phyloP scores from a whole-genome alignment of 2,797 vertebrate species.

The Tiaroga cobitis region DNA sequence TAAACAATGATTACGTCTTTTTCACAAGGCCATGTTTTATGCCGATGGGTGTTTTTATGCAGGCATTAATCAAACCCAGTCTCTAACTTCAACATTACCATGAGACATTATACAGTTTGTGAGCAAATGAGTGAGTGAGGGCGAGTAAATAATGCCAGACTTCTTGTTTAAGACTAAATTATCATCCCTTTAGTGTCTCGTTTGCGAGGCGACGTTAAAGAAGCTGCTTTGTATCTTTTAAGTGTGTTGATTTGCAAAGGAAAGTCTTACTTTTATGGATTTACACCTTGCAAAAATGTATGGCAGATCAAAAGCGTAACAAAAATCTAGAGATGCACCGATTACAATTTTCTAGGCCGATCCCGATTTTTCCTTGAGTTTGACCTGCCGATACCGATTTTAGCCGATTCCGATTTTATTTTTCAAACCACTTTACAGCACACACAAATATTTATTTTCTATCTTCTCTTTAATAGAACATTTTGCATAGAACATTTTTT shows the following conservation, averaged over 20 bases:
- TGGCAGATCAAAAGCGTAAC: not conserved
- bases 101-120: not conserved
- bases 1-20: not conserved
- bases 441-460: too few species aligned
- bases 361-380: too few species aligned
- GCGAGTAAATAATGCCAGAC: not conserved
- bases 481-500: too few species aligned
- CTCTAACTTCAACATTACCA: not conserved
- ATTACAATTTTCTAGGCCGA: too few species aligned
- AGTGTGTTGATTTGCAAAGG: not conserved
- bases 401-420: too few species aligned
- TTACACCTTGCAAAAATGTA: not conserved
- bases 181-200: not conserved
- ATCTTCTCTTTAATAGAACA: too few species aligned
- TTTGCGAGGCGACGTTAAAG: not conserved
- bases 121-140: not conserved
- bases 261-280: not conserved
- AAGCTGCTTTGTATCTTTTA: not conserved
- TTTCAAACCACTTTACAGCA: too few species aligned
- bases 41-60: not conserved
- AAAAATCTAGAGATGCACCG: too few species aligned
- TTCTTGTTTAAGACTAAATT: not conserved
- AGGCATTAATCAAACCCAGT: not conserved
- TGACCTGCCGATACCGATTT: too few species aligned
- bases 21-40: not conserved